Conservation (phyloP, 2,888 invertebrate genomes). For the Trichopoda pennipes region DNA sequence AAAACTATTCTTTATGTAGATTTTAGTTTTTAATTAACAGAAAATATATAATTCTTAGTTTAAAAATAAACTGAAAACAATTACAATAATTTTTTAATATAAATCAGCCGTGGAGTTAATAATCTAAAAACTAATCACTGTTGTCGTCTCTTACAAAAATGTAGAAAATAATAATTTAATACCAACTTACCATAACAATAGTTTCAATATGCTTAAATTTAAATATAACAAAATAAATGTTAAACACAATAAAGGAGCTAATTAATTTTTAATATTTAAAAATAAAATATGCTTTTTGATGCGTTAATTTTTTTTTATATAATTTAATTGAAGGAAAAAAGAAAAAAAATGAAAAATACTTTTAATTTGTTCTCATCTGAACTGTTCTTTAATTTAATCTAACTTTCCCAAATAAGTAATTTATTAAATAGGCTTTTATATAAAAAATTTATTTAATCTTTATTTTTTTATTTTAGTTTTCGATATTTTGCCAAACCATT, state of each 20-base stretch:
- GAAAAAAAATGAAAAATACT: slow-evolving; percentile 9
- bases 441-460: no score
- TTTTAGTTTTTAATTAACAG: slow-evolving; percentile 59
- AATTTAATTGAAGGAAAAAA: slow-evolving; percentile 28
- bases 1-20: slow-evolving; percentile 56
- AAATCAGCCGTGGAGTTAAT: slow-evolving; percentile 20
- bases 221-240: slow-evolving; percentile 34
- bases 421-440: no score
- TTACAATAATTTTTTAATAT: slow-evolving; percentile 44
- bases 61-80: slow-evolving; percentile 29
- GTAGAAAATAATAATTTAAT: slow-evolving; percentile 62
- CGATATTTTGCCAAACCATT: no score
- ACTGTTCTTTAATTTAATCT: no score
- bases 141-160: slow-evolving; percentile 43
- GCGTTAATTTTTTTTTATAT: slow-evolving; percentile 18
- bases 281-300: slow-evolving; percentile 9
- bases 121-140: slow-evolving; percentile 18
- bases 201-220: slow-evolving; percentile 52
- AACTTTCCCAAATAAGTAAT: no score
- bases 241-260: slow-evolving; percentile 51
- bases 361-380: no score
- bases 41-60: slow-evolving; percentile 35
- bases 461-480: no score
- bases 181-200: slow-evolving; percentile 55
- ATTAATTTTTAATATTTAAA: slow-evolving; percentile 55